Evolutionary conservation across 2,113 vertebrate species (phyloP).

Genomic region (Brachyistius frenatus): DNA sequence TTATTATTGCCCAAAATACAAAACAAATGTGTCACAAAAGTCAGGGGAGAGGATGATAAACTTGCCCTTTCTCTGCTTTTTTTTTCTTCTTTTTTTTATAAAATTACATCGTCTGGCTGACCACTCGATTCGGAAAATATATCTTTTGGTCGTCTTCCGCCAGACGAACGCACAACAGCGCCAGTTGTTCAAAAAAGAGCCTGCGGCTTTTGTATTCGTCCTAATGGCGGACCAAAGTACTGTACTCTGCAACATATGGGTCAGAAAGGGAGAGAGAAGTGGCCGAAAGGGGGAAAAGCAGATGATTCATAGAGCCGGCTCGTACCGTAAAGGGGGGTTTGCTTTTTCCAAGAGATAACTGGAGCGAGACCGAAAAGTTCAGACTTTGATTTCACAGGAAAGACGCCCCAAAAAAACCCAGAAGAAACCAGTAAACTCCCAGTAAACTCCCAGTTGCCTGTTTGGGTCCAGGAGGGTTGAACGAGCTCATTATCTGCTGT

Average conservation of each 20-base stretch:
- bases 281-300: constrained; percentile 25
- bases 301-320: constrained; percentile 31
- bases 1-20: constrained; percentile 42
- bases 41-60: neutral
- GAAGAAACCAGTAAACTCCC: neutral
- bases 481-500: constrained; percentile 44
- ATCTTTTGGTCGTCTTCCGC: constrained; percentile 30
- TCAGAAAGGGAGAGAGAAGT: constrained; percentile 32
- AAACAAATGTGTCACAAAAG: constrained; percentile 10
- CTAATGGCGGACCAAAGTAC: constrained; percentile 13
- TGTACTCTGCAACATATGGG: constrained; percentile 32
- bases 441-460: constrained; percentile 31
- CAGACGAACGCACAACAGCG: constrained; percentile 15
- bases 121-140: constrained; percentile 22
- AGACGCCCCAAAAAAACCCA: constrained; percentile 9
- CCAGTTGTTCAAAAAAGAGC: constrained; percentile 9
- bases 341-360: constrained; percentile 59
- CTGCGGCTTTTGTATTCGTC: neutral
- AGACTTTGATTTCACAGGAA: constrained; percentile 40
- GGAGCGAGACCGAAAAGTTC: constrained; percentile 37
- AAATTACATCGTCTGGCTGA: constrained; percentile 10
- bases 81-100: neutral
- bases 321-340: constrained; percentile 75
- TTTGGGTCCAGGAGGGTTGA: constrained; percentile 50
- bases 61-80: neutral